Base-by-base conservation (phyloP, 1,140 invertebrate genomes). In the Orchesella cincta region DNA sequence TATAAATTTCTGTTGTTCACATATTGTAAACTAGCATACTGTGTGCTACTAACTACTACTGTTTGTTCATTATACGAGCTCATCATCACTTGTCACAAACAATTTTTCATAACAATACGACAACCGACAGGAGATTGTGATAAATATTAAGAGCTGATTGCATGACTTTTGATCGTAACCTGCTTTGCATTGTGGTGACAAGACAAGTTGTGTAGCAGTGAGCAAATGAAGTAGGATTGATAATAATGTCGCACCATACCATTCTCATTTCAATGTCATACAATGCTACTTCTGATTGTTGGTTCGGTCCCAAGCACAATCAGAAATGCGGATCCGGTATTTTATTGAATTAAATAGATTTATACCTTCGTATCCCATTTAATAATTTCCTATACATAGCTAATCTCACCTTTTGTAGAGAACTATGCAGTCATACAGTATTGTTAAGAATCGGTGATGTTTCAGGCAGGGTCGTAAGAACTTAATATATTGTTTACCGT, bases 1-100 rank as follows among this genome's bases (percentile, higher is more conserved):
- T n/a, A n/a, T n/a, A n/a, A n/a, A n/a, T n/a, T n/a, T n/a, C n/a
- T n/a, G n/a, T n/a, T n/a, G n/a, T n/a, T n/a, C n/a, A n/a, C n/a
- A n/a, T n/a, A n/a, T n/a, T n/a, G n/a, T n/a, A n/a, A n/a, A n/a
- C n/a, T n/a, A n/a, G n/a, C n/a, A n/a, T n/a, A n/a, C n/a, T n/a
- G n/a, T n/a, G n/a, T n/a, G n/a, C n/a, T n/a, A n/a, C n/a, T n/a
- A n/a, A n/a, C n/a, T n/a, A n/a, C n/a, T n/a, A n/a, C n/a, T n/a
- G n/a, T n/a, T n/a, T n/a, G n/a, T n/a, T n/a, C n/a, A n/a, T n/a
- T n/a, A n/a, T n/a, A n/a, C n/a, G n/a, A n/a, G n/a, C n/a, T n/a
- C n/a, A n/a, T 57, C 54, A 57, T 57, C 54, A 57, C 54, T 57
- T 57, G 54, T 57, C 54, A 57, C 23, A 57, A 3, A 5, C n/a